Percentiles rank a stretch among this genome's conserved stretches.
These are phyloP conservation scores for Drosophila navojoa DNA, from an alignment of 1,140 invertebrate genomes.

Conservation along the genomic window DNA sequence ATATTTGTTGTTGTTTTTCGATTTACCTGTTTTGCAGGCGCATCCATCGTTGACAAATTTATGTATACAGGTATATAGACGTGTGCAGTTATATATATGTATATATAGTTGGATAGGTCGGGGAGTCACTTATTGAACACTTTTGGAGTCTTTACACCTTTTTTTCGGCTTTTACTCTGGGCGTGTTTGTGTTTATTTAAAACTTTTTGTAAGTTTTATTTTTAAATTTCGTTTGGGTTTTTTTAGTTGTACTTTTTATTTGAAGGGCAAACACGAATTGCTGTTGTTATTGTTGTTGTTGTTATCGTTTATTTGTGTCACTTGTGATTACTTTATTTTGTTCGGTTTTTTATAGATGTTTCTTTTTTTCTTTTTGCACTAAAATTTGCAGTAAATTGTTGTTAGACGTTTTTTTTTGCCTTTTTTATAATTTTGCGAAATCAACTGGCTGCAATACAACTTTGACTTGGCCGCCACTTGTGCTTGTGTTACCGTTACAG, in stretches of 20 bases:
- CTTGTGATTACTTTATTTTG: slow-evolving; percentile 27
- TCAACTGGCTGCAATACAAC: slow-evolving; percentile 28
- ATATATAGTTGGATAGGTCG: background rate
- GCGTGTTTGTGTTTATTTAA: slow-evolving; percentile 24
- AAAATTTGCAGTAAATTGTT: slow-evolving; percentile 24
- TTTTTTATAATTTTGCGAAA: slow-evolving; percentile 10
- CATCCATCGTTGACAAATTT: slow-evolving; percentile 53
- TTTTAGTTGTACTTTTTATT: slow-evolving; percentile 46
- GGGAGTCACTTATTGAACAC: slow-evolving; percentile 19
- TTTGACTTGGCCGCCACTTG: slow-evolving; percentile 38
- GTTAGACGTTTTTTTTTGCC: background rate
- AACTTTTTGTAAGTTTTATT: slow-evolving; percentile 16
- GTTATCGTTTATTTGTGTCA: slow-evolving; percentile 38
- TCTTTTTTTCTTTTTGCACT: slow-evolving; percentile 1
- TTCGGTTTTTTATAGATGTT: slow-evolving; percentile 3
- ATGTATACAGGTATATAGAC: slow-evolving; percentile 5
- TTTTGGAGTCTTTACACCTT: slow-evolving; percentile 7
- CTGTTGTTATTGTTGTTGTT: slow-evolving; percentile 14
- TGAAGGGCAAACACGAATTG: slow-evolving; percentile 43
- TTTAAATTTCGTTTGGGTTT: slow-evolving; percentile 14
- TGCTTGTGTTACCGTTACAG: slow-evolving; percentile 32
- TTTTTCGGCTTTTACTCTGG: slow-evolving; percentile 15
- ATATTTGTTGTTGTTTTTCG: slow-evolving; percentile 34
- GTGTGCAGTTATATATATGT: background rate
- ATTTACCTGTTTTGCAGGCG: slow-evolving; percentile 70